These are phyloP conservation scores for Cosmopolites sordidus DNA, from an alignment of 2,888 invertebrate species.

Conservation along the genomic window DNA sequence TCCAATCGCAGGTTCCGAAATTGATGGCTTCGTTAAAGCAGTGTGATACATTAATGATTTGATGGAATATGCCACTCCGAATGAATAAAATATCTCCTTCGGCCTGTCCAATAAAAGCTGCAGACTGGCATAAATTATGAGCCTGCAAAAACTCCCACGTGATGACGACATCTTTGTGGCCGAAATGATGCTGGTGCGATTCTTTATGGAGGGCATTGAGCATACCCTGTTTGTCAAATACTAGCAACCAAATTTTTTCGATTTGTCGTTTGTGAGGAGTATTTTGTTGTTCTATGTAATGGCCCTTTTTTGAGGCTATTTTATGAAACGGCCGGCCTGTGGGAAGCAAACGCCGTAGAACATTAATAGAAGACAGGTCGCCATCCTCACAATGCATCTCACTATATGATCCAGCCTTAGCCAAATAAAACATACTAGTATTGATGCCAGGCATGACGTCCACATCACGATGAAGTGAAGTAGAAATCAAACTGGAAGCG, in stretches of 20 bases:
- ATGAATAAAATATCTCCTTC: not conserved
- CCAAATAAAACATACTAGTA: constrained; percentile 3
- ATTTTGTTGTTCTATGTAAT: not conserved
- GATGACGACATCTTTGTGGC: not conserved
- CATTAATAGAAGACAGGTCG: constrained; percentile 1
- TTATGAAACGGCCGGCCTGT: not conserved
- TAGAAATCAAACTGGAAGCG: not conserved
- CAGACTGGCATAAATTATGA: not conserved
- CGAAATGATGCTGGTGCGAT: not conserved
- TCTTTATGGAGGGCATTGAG: not conserved
- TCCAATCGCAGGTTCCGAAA: not conserved
- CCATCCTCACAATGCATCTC: constrained; percentile 7
- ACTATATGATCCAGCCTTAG: not conserved
- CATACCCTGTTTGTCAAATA: not conserved
- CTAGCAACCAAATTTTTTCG: not conserved
- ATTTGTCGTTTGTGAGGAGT: not conserved
- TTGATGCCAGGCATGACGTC: constrained; percentile 5
- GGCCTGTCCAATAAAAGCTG: not conserved
- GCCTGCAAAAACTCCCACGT: not conserved
- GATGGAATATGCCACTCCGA: not conserved
- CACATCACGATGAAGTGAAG: not conserved
- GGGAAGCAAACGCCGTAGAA: constrained; percentile 1
- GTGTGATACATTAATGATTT: not conserved
- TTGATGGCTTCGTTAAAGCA: not conserved
- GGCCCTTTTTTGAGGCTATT: not conserved